These are phyloP conservation scores for Oscheius sp. DNA, from an alignment of 1,140 invertebrate genomes.

Conservation along the genomic window DNA sequence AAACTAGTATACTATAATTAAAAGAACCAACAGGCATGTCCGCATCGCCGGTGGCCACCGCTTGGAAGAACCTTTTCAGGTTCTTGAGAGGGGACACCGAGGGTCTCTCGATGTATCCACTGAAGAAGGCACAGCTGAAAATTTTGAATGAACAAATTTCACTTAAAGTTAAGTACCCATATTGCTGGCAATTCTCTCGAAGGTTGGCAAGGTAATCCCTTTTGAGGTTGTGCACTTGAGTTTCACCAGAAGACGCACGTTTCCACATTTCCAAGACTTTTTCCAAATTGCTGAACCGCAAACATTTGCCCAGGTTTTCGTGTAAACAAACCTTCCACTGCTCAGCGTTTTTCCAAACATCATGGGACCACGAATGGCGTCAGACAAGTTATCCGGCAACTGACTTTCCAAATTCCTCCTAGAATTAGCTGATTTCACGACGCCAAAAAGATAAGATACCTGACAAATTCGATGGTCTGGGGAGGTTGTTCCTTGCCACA, in stretches of 20 bases:
- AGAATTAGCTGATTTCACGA: neutral
- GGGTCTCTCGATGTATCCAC: neutral
- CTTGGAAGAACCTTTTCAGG: neutral
- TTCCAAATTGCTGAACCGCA: too few relatives aligned
- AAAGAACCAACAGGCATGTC: neutral
- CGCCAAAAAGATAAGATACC: neutral
- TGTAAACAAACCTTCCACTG: neutral
- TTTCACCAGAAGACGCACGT: too few relatives aligned
- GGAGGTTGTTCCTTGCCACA: neutral
- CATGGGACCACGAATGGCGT: neutral
- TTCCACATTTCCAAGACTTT: too few relatives aligned
- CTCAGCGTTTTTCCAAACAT: conserved; percentile 1
- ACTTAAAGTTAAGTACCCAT: neutral
- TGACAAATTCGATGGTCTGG: neutral
- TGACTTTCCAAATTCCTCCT: neutral
- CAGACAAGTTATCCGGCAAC: neutral
- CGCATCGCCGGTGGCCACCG: neutral
- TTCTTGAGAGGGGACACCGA: neutral
- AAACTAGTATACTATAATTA: neutral
- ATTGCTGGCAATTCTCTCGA: neutral
- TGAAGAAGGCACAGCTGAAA: neutral
- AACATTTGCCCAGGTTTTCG: too few relatives aligned
- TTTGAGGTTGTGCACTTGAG: neutral
- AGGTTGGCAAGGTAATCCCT: neutral
- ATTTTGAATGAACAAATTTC: neutral